Conservation (phyloP, 2,797 vertebrate genomes). For the Coregonus ussuriensis region DNA sequence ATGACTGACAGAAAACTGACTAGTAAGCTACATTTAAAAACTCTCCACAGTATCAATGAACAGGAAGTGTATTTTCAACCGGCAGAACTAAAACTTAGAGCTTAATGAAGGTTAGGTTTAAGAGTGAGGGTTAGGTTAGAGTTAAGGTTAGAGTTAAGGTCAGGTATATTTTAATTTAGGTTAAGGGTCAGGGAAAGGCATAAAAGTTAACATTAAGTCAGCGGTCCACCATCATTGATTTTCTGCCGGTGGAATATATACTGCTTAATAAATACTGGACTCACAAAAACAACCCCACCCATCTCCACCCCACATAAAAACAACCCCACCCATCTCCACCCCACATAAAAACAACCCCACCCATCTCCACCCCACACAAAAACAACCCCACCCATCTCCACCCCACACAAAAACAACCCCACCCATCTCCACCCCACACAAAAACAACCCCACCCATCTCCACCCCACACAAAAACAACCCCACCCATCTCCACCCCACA, state of each 20-base stretch:
- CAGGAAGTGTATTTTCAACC: not conserved
- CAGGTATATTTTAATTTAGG: too few relatives aligned
- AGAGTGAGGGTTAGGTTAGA: not conserved
- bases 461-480: not conserved
- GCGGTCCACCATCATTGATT: not conserved
- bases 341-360: too few relatives aligned
- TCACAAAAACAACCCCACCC: not conserved
- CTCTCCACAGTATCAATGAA: not conserved
- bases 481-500: too few relatives aligned
- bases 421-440: not conserved
- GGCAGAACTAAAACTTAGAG: not conserved
- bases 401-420: not conserved
- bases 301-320: too few relatives aligned
- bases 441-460: not conserved
- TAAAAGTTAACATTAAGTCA: not conserved
- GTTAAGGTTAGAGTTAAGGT: not conserved
- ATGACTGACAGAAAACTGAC: not conserved
- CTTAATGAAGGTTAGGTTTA: not conserved
- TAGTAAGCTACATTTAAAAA: not conserved
- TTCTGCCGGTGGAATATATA: constrained; percentile 1
- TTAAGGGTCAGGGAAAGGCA: not conserved
- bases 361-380: too few relatives aligned
- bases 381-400: not conserved
- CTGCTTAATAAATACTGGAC: not conserved
- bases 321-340: too few relatives aligned